phyloP scores from a whole-genome alignment of 2,113 vertebrate species.

The Excalfactoria chinensis region DNA sequence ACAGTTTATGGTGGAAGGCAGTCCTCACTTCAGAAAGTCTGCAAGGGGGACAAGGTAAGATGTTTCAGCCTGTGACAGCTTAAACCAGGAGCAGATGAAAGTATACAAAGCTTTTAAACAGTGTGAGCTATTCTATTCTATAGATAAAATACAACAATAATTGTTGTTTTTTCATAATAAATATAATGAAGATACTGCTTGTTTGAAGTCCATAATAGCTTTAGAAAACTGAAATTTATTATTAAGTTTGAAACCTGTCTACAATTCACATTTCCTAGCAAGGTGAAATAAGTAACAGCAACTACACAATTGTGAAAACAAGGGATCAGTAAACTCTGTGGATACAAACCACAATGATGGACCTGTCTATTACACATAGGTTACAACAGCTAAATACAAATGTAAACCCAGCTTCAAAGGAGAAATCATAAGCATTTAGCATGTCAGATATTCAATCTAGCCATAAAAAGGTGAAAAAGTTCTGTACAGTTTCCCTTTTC shows the following conservation, averaged over 20 bases:
- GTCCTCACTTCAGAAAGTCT: neutral
- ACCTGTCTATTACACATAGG: neutral
- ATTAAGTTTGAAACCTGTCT: neutral
- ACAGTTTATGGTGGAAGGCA: neutral
- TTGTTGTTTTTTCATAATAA: neutral
- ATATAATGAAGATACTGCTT: neutral
- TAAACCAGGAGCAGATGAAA: neutral
- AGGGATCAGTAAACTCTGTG: neutral
- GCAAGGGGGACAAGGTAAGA: neutral
- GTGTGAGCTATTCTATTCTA: neutral
- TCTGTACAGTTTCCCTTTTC: neutral
- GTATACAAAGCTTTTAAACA: neutral
- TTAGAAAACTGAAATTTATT: neutral
- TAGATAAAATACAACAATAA: accelerated
- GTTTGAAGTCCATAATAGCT: neutral
- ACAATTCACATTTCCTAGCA: neutral
- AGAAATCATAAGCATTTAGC: neutral
- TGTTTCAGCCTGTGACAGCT: accelerated
- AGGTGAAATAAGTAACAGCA: neutral
- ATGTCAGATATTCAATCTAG: neutral
- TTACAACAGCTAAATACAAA: neutral
- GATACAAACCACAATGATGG: neutral
- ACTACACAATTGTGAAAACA: neutral
- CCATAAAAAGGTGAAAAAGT: neutral
- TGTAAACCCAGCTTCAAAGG: neutral